Base-by-base conservation (phyloP, 2,888 invertebrate genomes). In the Spodoptera picta region DNA sequence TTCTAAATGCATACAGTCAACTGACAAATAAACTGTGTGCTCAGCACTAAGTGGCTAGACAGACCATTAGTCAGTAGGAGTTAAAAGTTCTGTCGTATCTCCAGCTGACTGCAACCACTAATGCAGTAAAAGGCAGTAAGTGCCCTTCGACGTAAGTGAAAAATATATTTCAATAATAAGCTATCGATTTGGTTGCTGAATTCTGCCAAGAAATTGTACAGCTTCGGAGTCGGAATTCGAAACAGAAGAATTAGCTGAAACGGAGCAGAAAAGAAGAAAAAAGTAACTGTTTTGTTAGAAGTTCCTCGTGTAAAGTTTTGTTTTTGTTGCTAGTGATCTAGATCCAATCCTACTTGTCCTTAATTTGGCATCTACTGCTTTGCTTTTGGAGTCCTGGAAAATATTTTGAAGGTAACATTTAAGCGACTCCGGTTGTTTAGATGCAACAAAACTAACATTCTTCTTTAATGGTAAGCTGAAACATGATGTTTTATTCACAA, bases 111-210 rank as follows among this genome's bases (percentile, higher is more conserved):
- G n/a, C 47, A 48, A 55, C 45, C 60, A 60, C 75, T 75, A 74
- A 75, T 70, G 75, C 55, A 31, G 52, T 54, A 68, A 65, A 73
- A 63, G 54, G 47, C 7, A 53, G 45, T 59, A 44, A 56, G 27
- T 43, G 36, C 44, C 19, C 42, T 36, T 36, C 50, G 50, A 51
- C 45, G 46, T 52, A 51, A 57, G 48, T 46, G 70, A 42, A 69
- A 48, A 69, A 72, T 65, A 59, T 75, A 60, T 70, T 51, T 65
- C 57, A 45, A 65, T 69, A 75, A 54, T 74, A 62, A 58, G 63
- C 63, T 69, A 62, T 58, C 69, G 51, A 71, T 74, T 63, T 9
- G 43, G 27, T 45, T 24, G 7, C 45, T 58, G 56, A 57, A 62
- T 51, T 45, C 52, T 55, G 74, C 69, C 70, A 69, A 73, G 68